Evolutionary conservation across 92 coral and sea anemone genomes (phyloP).

Genomic region (Montipora capitata): DNA sequence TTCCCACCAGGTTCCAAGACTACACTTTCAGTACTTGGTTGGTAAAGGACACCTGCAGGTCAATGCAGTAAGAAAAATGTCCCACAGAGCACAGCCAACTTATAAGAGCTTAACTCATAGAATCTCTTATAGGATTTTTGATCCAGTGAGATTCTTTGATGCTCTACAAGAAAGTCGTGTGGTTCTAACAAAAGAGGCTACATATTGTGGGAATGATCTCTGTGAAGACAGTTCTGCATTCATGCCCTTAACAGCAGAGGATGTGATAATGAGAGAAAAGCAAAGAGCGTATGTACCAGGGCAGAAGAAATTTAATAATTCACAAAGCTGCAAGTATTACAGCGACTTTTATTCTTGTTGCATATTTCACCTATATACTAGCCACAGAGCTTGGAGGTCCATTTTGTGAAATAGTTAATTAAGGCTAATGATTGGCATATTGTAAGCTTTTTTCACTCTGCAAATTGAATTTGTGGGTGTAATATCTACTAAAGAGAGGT

Average conservation of each 20-base stretch:
- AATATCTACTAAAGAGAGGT: no score
- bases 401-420: no score
- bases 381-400: no score
- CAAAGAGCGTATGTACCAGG: slow-evolving; percentile 13
- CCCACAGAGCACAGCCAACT: slow-evolving; percentile 45
- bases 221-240: background rate
- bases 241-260: slow-evolving; percentile 25
- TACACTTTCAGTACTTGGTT: no score
- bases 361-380: no score
- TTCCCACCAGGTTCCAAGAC: slow-evolving; percentile 11
- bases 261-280: slow-evolving; percentile 27
- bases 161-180: slow-evolving; percentile 36
- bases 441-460: no score
- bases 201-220: slow-evolving; percentile 16
- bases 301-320: no score
- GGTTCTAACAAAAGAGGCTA: background rate
- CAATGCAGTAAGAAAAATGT: slow-evolving; percentile 33
- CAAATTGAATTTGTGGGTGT: no score
- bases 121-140: slow-evolving; percentile 34
- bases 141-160: slow-evolving; percentile 16
- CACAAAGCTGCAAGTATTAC: no score
- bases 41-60: no score
- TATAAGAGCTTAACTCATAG: slow-evolving; percentile 11
- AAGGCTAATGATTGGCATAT: no score
- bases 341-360: no score